Conservation (phyloP, 2,888 invertebrate species). For the Phania funesta region DNA sequence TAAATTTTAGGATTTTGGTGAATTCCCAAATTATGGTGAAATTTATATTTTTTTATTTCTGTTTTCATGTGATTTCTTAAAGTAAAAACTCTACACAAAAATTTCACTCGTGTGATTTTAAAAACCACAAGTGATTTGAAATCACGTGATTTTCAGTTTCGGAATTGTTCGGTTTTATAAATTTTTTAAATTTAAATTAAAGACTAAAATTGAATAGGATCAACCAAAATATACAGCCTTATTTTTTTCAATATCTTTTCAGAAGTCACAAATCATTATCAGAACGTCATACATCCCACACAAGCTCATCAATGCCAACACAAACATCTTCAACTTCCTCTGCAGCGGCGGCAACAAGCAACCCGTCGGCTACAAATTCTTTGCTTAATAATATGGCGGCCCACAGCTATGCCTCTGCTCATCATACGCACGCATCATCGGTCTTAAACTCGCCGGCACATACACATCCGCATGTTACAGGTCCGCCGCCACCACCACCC, state of each 20-base stretch:
- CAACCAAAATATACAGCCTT: background rate
- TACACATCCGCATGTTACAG: slow-evolving; percentile 61
- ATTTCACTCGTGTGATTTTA: too few relatives aligned
- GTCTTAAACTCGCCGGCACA: slow-evolving; percentile 59
- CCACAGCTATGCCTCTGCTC: slow-evolving; percentile 68
- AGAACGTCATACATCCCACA: slow-evolving; percentile 36
- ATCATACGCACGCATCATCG: slow-evolving; percentile 43
- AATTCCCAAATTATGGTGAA: too few relatives aligned
- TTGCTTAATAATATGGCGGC: slow-evolving; percentile 64
- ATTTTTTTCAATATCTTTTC: background rate
- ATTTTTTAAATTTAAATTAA: too few relatives aligned
- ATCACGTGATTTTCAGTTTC: too few relatives aligned
- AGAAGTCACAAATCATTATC: slow-evolving; percentile 53
- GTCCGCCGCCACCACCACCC: slow-evolving; percentile 70
- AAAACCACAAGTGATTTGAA: too few relatives aligned
- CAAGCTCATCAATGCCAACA: slow-evolving; percentile 18
- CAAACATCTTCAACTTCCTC: slow-evolving; percentile 2
- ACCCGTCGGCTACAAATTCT: slow-evolving; percentile 42
- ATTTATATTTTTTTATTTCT: too few relatives aligned
- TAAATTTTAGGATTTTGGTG: too few relatives aligned
- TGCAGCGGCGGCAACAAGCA: slow-evolving; percentile 21
- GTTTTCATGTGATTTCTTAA: too few relatives aligned
- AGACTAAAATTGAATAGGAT: too few relatives aligned
- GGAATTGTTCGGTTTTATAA: too few relatives aligned
- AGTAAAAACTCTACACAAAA: too few relatives aligned